These are phyloP conservation scores for Drosophila arizonae DNA, from an alignment of 1,140 invertebrate genomes.

Conservation along the genomic window DNA sequence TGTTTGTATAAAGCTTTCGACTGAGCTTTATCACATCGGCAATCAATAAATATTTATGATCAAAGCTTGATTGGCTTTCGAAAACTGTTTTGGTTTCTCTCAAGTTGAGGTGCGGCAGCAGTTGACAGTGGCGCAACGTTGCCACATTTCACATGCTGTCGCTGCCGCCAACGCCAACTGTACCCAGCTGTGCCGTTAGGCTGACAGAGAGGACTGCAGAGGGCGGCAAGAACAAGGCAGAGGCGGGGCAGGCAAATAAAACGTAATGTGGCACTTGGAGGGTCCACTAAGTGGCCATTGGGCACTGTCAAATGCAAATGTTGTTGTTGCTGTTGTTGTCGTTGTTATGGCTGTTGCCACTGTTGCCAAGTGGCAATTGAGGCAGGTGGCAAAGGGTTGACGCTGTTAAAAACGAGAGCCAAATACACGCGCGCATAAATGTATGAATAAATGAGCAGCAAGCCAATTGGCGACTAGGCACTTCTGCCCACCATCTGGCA, in stretches of 20 bases:
- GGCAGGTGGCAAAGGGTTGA: conserved; percentile 17
- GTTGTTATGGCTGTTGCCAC: conserved; percentile 14
- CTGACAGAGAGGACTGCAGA: not conserved
- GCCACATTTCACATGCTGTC: not conserved
- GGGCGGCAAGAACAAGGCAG: not conserved
- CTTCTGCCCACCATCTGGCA: no score
- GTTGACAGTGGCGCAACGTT: conserved; percentile 3
- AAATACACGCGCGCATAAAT: conserved; percentile 46
- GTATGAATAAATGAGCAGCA: conserved; percentile 37
- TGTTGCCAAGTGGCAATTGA: conserved; percentile 45
- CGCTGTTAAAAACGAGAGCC: not conserved
- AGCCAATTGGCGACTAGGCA: conserved; percentile 16
- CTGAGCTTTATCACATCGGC: no score
- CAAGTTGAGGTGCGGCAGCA: not conserved
- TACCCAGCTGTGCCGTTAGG: conserved; percentile 2
- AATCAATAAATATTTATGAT: no score
- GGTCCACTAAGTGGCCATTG: conserved; percentile 47
- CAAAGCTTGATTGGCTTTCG: not conserved
- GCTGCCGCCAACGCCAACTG: not conserved
- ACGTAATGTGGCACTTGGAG: conserved; percentile 43
- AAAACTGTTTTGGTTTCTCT: not conserved
- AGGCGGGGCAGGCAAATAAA: conserved; percentile 28
- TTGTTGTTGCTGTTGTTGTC: conserved; percentile 17
- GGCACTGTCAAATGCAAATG: conserved; percentile 34
- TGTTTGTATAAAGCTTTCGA: no score